A percentile compares a stretch with the other conserved stretches of the same genome.
Conservation (phyloP, 2,113 vertebrate genomes). For the Pomatorhinus ruficollis region DNA sequence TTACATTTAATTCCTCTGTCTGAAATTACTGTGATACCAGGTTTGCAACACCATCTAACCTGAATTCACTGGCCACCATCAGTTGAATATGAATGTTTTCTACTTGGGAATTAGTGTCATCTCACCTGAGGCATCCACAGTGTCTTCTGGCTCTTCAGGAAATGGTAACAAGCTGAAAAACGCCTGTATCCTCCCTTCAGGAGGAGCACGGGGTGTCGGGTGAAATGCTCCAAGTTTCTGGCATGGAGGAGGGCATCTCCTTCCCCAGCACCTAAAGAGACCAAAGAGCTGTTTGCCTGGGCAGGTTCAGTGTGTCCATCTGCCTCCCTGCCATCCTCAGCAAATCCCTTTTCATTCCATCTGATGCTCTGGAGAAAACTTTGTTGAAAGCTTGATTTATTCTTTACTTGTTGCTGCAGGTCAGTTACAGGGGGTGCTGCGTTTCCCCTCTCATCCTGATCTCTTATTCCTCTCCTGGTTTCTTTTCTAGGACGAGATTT, state of each 20-base stretch:
- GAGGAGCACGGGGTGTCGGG: constrained; percentile 68
- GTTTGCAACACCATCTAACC: not conserved
- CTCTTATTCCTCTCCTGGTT: not conserved
- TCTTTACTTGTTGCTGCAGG: not conserved
- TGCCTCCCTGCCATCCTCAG: not conserved
- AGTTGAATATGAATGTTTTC: not conserved
- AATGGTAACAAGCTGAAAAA: constrained; percentile 81
- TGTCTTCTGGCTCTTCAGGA: constrained; percentile 79
- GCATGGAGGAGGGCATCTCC: constrained; percentile 67
- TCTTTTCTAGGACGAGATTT: not conserved
- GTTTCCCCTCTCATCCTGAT: not conserved
- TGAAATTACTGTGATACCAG: not conserved
- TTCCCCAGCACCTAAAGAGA: constrained; percentile 4
- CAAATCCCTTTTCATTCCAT: not conserved
- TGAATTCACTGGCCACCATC: not conserved
- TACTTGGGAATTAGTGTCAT: not conserved
- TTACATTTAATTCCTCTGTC: not conserved
- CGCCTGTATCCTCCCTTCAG: constrained; percentile 78
- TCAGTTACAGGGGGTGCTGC: not conserved
- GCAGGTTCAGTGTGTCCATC: not conserved
- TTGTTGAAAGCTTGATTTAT: not conserved
- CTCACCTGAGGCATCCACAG: constrained; percentile 84
- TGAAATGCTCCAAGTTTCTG: constrained; percentile 54
- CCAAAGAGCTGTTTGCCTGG: not conserved
- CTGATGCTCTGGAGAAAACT: not conserved